These are phyloP conservation scores for Drosophila infuscata DNA, from an alignment of 2,888 invertebrate genomes.

Conservation along the genomic window DNA sequence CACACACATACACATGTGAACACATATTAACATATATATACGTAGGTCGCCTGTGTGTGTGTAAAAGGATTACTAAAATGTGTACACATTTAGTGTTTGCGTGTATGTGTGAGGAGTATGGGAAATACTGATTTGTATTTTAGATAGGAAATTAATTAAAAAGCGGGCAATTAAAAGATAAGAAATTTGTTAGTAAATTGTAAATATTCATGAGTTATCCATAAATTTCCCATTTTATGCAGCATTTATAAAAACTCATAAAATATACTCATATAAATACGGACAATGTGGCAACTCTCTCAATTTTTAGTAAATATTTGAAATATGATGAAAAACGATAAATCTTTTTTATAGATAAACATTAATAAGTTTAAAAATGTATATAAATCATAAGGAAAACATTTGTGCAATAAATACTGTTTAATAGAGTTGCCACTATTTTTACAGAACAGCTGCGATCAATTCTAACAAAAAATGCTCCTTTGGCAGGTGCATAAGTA, in stretches of 20 bases:
- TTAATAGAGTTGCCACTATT: background rate
- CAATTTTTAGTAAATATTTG: background rate
- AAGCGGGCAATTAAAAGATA: constrained; percentile 13
- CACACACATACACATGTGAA: background rate
- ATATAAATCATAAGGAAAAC: background rate
- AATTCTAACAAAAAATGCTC: background rate
- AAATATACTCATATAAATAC: background rate
- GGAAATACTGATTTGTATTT: background rate
- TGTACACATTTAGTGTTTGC: constrained; percentile 1
- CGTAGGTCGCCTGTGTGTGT: constrained; percentile 4
- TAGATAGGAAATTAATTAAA: constrained; percentile 11
- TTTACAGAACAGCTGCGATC: constrained; percentile 6
- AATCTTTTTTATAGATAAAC: background rate
- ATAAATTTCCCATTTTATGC: background rate
- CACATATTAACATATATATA: constrained; percentile 4
- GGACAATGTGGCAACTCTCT: constrained; percentile 5
- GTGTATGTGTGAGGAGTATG: background rate
- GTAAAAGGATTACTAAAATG: constrained; percentile 13
- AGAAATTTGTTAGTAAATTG: background rate
- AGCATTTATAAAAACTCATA: background rate
- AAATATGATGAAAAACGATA: background rate
- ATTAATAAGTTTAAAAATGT: background rate
- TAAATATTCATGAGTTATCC: constrained; percentile 1
- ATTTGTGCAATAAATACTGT: background rate
- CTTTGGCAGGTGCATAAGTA: background rate